Conservation (phyloP, 2,888 invertebrate genomes). For the Watsonalla binaria region DNA sequence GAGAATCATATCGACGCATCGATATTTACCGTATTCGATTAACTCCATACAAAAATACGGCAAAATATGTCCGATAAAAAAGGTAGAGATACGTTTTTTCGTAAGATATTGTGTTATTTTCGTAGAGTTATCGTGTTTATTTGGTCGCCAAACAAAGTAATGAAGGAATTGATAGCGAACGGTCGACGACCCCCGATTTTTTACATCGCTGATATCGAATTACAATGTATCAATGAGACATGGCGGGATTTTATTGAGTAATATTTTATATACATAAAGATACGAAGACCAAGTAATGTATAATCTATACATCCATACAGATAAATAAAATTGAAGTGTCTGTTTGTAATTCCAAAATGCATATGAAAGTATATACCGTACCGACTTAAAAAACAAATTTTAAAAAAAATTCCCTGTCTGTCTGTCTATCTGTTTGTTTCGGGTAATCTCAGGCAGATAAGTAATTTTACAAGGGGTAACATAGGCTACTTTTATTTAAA, state of each 20-base stretch:
- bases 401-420: too few species aligned
- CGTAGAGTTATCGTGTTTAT: conserved; percentile 64
- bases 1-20: conserved; percentile 44
- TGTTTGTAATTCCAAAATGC: too few species aligned
- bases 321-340: too few species aligned
- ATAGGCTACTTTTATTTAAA: too few species aligned
- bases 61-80: conserved; percentile 63
- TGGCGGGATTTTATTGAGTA: background rate
- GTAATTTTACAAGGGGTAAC: too few species aligned
- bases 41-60: conserved; percentile 60
- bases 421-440: too few species aligned
- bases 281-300: too few species aligned
- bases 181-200: conserved; percentile 45
- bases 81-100: conserved; percentile 50
- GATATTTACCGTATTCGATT: conserved; percentile 68
- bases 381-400: too few species aligned
- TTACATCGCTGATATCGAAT: conserved; percentile 3
- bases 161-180: conserved; percentile 63
- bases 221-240: background rate
- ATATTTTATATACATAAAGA: background rate
- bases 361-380: too few species aligned
- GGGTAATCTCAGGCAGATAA: too few species aligned
- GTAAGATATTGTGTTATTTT: conserved; percentile 59
- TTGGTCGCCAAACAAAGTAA: conserved; percentile 58
- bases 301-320: too few species aligned